A percentile compares a stretch with the other conserved stretches of the same genome.
These are phyloP conservation scores for Papilio glaucus DNA, from an alignment of 1,140 invertebrate species.

Conservation along the genomic window DNA sequence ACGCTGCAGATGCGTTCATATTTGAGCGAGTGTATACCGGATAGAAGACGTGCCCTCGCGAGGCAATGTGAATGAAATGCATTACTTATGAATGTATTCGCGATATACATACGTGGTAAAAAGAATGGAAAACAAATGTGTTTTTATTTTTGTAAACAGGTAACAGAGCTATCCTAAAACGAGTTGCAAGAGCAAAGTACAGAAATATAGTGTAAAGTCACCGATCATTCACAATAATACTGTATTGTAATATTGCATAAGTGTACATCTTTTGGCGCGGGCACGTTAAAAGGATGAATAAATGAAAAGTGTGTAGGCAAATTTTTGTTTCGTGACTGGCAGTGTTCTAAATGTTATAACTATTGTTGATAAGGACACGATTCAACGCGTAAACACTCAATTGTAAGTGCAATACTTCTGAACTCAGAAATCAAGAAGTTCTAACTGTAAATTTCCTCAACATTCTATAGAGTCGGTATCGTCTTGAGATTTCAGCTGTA, in stretches of 20 bases:
- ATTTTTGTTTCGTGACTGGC: no score
- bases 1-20: constrained; percentile 23
- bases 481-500: constrained; percentile 20
- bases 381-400: background rate
- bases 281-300: no score
- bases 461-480: background rate
- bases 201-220: no score
- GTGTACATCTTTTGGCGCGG: no score
- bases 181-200: no score
- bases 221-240: no score
- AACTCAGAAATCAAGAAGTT: background rate
- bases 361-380: background rate
- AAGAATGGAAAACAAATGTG: no score
- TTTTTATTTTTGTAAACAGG: no score
- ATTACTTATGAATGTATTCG: background rate
- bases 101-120: background rate
- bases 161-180: no score
- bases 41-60: background rate
- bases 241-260: no score
- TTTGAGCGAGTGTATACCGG: background rate
- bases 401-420: background rate
- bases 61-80: background rate
- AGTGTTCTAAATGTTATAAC: no score
- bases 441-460: background rate
- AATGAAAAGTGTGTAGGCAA: no score